Evolutionary conservation across 2,797 vertebrate species (phyloP).

Genomic region (Parambassis ranga): DNA sequence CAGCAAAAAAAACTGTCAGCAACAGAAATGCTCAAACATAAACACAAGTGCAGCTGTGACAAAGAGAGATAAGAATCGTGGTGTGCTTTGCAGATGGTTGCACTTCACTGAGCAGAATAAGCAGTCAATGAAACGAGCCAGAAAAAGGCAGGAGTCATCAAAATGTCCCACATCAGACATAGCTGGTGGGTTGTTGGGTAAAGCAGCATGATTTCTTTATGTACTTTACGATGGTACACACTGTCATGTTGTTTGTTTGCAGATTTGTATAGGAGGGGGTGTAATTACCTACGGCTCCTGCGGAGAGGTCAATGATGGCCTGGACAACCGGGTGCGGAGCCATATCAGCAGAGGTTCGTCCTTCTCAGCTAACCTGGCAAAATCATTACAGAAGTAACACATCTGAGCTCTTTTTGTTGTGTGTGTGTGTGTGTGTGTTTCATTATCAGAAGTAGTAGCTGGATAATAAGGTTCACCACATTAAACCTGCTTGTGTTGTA

Average conservation of each 20-base stretch:
- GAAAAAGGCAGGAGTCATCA: conserved; percentile 62
- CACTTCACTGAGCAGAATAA: conserved; percentile 3
- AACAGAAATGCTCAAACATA: background rate
- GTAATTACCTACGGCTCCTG: conserved; percentile 91
- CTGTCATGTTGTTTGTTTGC: background rate
- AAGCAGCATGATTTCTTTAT: background rate
- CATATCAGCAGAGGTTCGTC: conserved; percentile 71
- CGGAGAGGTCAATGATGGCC: conserved; percentile 92
- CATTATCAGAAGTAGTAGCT: background rate
- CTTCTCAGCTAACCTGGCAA: conserved; percentile 28
- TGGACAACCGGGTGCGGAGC: conserved; percentile 89
- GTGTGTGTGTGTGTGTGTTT: no score
- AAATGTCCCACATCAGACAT: conserved; percentile 12
- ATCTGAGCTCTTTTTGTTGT: no score
- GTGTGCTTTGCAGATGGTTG: background rate
- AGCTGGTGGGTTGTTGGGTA: background rate
- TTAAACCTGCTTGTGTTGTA: background rate
- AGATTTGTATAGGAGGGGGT: background rate
- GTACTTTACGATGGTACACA: background rate
- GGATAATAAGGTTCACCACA: background rate
- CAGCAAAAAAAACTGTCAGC: background rate
- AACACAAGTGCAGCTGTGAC: background rate
- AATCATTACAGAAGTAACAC: no score
- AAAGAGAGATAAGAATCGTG: conserved; percentile 24
- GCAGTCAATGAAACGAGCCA: conserved; percentile 35